These are phyloP conservation scores for Lasius platythorax DNA, from an alignment of 2,888 invertebrate species.

Conservation along the genomic window DNA sequence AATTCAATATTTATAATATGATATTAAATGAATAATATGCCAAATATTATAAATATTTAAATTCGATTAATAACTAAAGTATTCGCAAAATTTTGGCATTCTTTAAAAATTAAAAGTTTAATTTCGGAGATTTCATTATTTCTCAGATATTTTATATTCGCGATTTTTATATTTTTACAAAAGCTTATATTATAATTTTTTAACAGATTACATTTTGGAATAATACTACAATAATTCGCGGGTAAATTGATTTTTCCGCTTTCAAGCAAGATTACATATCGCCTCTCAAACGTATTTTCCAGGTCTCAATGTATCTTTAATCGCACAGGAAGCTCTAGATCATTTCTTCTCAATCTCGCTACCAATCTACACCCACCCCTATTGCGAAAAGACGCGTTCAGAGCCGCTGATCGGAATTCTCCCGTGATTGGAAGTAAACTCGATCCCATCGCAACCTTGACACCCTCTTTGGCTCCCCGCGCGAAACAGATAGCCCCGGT, in stretches of 20 bases:
- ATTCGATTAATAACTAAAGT: neutral
- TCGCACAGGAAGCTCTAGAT: constrained; percentile 16
- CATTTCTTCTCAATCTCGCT: constrained; percentile 35
- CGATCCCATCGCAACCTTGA: constrained; percentile 46
- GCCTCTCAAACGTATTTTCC: neutral
- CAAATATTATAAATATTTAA: neutral
- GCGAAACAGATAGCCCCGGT: constrained; percentile 70
- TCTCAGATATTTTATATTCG: neutral
- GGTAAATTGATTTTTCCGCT: constrained; percentile 14
- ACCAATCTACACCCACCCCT: constrained; percentile 32
- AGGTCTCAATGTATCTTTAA: constrained; percentile 19
- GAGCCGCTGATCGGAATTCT: constrained; percentile 33
- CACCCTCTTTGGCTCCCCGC: constrained; percentile 21
- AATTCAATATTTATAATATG: constrained; percentile 7
- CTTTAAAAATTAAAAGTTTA: neutral
- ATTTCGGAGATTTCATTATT: neutral
- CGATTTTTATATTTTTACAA: neutral
- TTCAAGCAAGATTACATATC: neutral
- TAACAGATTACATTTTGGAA: neutral
- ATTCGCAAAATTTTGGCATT: neutral
- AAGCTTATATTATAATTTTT: neutral
- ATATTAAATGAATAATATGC: neutral
- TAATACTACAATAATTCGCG: neutral
- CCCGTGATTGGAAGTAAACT: constrained; percentile 53
- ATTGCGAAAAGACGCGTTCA: constrained; percentile 24